These are phyloP conservation scores for Lepidurus packardi DNA, from an alignment of 1,140 invertebrate genomes.

Conservation along the genomic window DNA sequence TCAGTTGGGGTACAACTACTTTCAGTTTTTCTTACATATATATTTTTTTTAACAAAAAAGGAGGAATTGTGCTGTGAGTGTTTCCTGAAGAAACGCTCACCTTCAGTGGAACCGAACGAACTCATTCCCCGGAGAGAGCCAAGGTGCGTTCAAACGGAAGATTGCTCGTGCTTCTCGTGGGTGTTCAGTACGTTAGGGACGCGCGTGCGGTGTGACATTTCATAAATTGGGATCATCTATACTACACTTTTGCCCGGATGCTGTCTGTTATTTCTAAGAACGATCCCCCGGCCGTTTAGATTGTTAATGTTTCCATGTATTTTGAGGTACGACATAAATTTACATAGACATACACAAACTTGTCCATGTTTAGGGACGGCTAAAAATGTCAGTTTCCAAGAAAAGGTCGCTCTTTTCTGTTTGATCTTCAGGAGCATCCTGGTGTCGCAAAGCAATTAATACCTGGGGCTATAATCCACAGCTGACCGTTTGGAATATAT, in stretches of 20 bases:
- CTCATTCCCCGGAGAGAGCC: slow-evolving; percentile 8
- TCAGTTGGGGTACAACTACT: not conserved
- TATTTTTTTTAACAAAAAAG: not conserved
- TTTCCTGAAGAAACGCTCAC: not conserved
- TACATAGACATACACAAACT: no score
- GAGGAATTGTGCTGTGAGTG: not conserved
- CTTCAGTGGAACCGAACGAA: not conserved
- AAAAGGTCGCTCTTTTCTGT: not conserved
- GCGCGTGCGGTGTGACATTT: slow-evolving; percentile 13
- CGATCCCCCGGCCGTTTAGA: not conserved
- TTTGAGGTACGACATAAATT: no score
- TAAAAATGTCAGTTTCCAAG: no score
- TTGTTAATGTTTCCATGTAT: not conserved
- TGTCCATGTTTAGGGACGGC: no score
- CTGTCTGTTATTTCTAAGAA: not conserved
- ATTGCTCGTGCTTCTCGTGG: slow-evolving; percentile 1
- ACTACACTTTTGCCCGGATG: not conserved
- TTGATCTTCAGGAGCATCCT: not conserved
- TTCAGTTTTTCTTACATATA: not conserved
- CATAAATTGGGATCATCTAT: slow-evolving; percentile 7
- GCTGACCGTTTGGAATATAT: not conserved
- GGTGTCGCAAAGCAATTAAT: not conserved
- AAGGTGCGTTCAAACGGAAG: slow-evolving; percentile 12
- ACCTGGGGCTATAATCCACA: not conserved
- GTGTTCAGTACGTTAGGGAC: not conserved